These are phyloP conservation scores for Argopecten irradians DNA, from an alignment of 1,140 invertebrate species.

Conservation along the genomic window DNA sequence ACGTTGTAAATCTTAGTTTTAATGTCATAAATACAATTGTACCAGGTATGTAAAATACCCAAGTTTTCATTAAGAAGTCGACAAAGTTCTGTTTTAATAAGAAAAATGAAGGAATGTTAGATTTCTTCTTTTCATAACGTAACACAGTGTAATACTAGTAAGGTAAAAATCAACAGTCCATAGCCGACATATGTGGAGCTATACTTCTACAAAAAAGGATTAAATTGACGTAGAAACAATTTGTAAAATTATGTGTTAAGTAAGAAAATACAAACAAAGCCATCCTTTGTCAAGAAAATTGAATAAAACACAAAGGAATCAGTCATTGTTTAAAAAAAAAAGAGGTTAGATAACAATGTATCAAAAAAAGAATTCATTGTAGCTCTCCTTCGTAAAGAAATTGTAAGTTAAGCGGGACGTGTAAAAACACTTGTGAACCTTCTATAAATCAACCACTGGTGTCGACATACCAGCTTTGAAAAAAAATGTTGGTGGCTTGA, in stretches of 20 bases:
- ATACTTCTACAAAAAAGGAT: neutral
- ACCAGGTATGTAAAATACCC: neutral
- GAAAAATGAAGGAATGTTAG: too few relatives aligned
- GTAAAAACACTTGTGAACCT: neutral
- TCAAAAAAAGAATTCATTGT: neutral
- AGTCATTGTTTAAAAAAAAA: neutral
- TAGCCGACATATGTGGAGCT: too few relatives aligned
- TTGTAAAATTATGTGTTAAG: neutral
- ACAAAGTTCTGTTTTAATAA: too few relatives aligned
- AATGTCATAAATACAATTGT: too few relatives aligned
- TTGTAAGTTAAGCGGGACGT: neutral
- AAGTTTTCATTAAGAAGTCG: neutral
- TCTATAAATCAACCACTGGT: neutral
- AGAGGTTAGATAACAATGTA: neutral
- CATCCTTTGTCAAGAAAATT: neutral
- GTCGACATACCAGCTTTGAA: neutral
- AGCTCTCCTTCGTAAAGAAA: neutral
- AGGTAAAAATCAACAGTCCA: neutral
- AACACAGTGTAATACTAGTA: too few relatives aligned
- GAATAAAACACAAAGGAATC: neutral
- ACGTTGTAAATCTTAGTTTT: neutral
- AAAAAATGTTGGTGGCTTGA: neutral
- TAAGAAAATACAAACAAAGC: neutral
- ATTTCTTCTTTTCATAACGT: too few relatives aligned
- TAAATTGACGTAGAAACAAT: neutral